A percentile compares a stretch with the other conserved stretches of the same genome.
These are phyloP conservation scores for Marronus borbonicus DNA, from an alignment of 2,888 invertebrate genomes.

Conservation along the genomic window DNA sequence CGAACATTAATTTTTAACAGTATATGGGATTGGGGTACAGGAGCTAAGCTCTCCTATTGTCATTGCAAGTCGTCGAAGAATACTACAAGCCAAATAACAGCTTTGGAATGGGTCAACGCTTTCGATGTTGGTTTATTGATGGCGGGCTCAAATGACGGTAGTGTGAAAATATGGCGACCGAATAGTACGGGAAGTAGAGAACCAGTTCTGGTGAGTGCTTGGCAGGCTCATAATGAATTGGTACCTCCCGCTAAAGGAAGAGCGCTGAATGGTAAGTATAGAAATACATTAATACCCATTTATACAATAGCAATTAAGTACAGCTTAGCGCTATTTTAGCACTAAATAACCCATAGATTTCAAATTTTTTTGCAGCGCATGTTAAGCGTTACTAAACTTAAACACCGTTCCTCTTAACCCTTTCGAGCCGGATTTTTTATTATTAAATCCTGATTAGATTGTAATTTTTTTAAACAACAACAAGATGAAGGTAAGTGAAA, in stretches of 20 bases:
- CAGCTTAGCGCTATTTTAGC: no score
- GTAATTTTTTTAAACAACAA: no score
- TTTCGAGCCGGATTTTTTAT: no score
- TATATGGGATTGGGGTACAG: conserved; percentile 88
- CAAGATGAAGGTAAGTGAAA: no score
- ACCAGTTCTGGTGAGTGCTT: conserved; percentile 82
- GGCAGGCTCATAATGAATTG: conserved; percentile 80
- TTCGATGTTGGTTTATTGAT: conserved; percentile 85
- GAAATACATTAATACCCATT: no score
- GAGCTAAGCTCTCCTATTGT: conserved; percentile 79
- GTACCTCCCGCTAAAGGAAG: conserved; percentile 33
- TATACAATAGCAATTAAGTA: no score
- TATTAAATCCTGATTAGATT: no score
- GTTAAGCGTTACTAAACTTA: no score
- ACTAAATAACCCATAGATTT: no score
- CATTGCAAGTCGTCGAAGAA: conserved; percentile 71
- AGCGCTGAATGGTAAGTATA: background rate
- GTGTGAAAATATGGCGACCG: conserved; percentile 80
- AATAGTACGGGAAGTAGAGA: conserved; percentile 66
- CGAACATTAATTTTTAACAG: conserved; percentile 68
- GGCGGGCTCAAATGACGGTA: conserved; percentile 85
- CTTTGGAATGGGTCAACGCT: conserved; percentile 89
- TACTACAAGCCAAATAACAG: conserved; percentile 78
- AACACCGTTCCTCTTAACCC: no score
- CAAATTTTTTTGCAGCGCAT: no score